Evolutionary conservation across 1,140 invertebrate species (phyloP).

Genomic region (Mizuhopecten yessoensis): DNA sequence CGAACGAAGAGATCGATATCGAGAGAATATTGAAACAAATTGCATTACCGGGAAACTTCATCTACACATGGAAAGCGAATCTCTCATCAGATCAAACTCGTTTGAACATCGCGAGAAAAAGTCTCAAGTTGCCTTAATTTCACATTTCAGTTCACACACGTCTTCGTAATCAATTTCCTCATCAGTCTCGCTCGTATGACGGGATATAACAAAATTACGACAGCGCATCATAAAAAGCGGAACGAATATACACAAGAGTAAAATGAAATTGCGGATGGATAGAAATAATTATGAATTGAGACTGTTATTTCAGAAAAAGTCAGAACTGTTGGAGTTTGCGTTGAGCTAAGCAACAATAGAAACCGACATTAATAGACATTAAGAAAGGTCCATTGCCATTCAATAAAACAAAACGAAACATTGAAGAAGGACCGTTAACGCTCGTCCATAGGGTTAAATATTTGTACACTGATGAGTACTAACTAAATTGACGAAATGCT

Average conservation of each 20-base stretch:
- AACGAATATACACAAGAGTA: not conserved
- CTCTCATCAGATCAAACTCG: slow-evolving; percentile 3
- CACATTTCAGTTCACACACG: slow-evolving; percentile 25
- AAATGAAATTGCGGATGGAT: not conserved
- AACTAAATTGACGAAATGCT: too few relatives aligned
- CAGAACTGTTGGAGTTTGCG: not conserved
- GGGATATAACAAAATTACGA: not conserved
- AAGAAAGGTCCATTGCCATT: too few relatives aligned
- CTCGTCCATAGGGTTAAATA: too few relatives aligned
- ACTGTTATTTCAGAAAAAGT: not conserved
- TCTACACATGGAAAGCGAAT: not conserved
- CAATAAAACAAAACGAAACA: too few relatives aligned
- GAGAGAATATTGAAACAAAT: not conserved
- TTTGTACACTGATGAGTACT: too few relatives aligned
- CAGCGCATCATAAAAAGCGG: not conserved
- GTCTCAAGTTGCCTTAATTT: slow-evolving; percentile 34
- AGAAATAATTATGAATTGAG: not conserved
- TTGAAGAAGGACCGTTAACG: too few relatives aligned
- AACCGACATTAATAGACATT: not conserved
- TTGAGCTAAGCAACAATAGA: not conserved
- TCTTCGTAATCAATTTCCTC: slow-evolving; percentile 27
- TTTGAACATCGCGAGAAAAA: slow-evolving; percentile 12
- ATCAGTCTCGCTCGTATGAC: not conserved
- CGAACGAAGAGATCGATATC: not conserved
- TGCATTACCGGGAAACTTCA: slow-evolving; percentile 9